Percentiles rank a stretch among this genome's conserved stretches.
Conservation (phyloP, 2,888 invertebrate genomes). For the Amblyjoppa fuscipennis region DNA sequence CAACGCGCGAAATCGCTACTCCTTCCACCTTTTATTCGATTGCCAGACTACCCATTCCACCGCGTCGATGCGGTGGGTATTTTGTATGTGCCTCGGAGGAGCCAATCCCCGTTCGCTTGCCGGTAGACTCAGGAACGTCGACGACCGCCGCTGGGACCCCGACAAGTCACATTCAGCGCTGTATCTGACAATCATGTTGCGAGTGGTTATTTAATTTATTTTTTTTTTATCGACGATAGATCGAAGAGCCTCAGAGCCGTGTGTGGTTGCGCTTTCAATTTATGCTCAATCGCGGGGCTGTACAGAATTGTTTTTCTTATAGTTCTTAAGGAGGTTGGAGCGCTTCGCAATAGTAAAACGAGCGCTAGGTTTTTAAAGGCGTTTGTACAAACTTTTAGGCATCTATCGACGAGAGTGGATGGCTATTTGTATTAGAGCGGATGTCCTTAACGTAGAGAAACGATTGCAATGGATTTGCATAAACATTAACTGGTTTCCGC, state of each 20-base stretch:
- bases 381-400: too few relatives aligned
- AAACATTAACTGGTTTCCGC: too few relatives aligned
- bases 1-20: slow-evolving; percentile 83
- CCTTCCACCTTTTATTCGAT: slow-evolving; percentile 83
- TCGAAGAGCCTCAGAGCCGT: background rate
- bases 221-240: background rate
- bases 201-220: background rate
- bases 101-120: slow-evolving; percentile 63
- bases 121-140: slow-evolving; percentile 65
- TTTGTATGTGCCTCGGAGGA: slow-evolving; percentile 5
- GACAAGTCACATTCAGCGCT: background rate
- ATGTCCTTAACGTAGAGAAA: too few relatives aligned
- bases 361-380: too few relatives aligned
- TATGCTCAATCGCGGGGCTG: background rate
- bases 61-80: slow-evolving; percentile 48
- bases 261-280: background rate
- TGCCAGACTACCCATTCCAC: slow-evolving; percentile 78
- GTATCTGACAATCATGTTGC: background rate
- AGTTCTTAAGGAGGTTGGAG: too few relatives aligned
- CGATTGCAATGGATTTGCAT: too few relatives aligned
- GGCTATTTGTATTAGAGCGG: too few relatives aligned
- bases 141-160: background rate
- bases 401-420: too few relatives aligned
- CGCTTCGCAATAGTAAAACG: too few relatives aligned
- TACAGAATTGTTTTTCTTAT: too few relatives aligned